These are phyloP conservation scores for Leucosticte australis DNA, from an alignment of 2,113 vertebrate genomes.

Conservation along the genomic window DNA sequence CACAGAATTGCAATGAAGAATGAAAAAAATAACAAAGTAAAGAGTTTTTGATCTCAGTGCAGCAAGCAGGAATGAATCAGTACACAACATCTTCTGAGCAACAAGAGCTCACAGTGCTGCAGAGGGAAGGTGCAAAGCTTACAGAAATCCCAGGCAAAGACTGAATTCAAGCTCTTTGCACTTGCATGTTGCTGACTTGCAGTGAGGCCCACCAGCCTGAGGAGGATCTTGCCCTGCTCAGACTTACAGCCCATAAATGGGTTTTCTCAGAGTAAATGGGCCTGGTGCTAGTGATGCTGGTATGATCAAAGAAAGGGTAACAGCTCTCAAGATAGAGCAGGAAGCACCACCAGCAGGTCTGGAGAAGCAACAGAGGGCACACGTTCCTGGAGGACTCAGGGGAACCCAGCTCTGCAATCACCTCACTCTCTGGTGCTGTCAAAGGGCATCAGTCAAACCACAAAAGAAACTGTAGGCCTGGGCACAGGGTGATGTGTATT, in stretches of 20 bases:
- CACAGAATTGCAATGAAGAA: neutral
- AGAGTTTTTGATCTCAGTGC: neutral
- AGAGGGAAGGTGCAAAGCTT: neutral
- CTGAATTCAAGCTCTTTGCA: neutral
- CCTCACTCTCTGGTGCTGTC: neutral
- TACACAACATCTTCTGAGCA: neutral
- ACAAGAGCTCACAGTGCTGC: fast-evolving
- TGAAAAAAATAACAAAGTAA: neutral
- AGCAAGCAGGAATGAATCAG: neutral
- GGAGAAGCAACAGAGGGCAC: neutral
- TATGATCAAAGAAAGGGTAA: neutral
- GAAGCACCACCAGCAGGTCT: neutral
- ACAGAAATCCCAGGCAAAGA: neutral
- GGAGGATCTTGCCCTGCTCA: neutral
- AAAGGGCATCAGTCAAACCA: neutral
- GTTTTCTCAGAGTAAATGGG: neutral
- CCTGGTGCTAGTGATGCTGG: neutral
- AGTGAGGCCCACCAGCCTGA: neutral
- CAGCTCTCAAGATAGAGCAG: neutral
- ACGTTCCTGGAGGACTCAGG: neutral
- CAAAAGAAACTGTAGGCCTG: neutral
- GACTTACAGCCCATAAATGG: neutral
- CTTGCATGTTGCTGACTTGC: neutral
- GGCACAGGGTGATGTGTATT: neutral
- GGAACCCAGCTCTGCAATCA: neutral